Conservation (phyloP, 2,113 vertebrate species). For the Danionella cerebrum region DNA sequence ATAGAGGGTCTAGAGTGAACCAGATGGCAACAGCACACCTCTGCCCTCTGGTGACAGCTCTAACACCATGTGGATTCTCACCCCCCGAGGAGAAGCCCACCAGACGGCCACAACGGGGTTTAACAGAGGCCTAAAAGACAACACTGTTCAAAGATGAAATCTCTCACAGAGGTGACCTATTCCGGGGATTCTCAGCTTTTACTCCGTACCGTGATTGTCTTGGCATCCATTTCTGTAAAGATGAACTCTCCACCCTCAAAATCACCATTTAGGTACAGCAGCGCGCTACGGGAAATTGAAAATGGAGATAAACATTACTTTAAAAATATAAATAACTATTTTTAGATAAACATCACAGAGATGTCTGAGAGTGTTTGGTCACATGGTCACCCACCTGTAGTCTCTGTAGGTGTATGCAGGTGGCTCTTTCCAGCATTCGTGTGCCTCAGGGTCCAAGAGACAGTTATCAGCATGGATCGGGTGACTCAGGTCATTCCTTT, state of each 20-base stretch:
- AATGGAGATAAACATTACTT: not conserved
- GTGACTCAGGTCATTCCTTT: constrained; percentile 91
- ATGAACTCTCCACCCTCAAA: constrained; percentile 97
- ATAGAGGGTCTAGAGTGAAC: constrained; percentile 90
- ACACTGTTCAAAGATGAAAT: not conserved
- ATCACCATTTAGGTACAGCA: constrained; percentile 90
- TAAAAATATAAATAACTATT: no score
- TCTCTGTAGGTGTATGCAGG: constrained; percentile 93
- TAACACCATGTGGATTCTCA: constrained; percentile 93
- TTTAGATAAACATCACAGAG: no score
- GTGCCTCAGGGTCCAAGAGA: constrained; percentile 86
- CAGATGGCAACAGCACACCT: constrained; percentile 88
- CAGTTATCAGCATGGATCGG: constrained; percentile 98
- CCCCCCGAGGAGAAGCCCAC: constrained; percentile 92
- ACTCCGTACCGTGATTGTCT: constrained; percentile 90
- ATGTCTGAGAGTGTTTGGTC: not conserved
- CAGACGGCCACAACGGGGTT: constrained; percentile 88
- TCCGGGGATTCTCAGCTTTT: not conserved
- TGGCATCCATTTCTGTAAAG: constrained; percentile 95
- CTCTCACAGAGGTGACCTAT: no score
- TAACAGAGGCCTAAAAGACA: constrained; percentile 77
- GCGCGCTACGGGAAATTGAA: constrained; percentile 65
- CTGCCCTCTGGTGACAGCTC: constrained; percentile 87
- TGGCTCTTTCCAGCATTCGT: constrained; percentile 93
- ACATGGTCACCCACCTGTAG: constrained; percentile 74